These are phyloP conservation scores for Scalopus aquaticus DNA, from an alignment of 2,113 vertebrate genomes.

Conservation along the genomic window DNA sequence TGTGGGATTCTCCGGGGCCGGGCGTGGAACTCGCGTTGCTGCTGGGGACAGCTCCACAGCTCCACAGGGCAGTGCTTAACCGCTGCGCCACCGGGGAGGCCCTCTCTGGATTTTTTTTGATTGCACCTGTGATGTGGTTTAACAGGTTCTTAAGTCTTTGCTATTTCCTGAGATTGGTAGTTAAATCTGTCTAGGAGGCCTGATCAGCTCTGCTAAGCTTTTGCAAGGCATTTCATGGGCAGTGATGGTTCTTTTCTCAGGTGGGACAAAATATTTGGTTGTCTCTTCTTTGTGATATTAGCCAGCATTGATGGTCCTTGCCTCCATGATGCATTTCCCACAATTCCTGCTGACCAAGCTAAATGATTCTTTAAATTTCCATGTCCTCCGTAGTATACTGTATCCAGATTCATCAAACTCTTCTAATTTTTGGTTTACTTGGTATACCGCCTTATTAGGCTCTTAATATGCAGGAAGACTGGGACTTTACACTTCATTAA, in stretches of 20 bases:
- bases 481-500: background rate
- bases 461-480: background rate
- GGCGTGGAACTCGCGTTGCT: too few relatives aligned
- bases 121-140: background rate
- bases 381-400: background rate
- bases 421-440: constrained; percentile 6
- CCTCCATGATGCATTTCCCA: background rate
- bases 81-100: too few relatives aligned
- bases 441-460: background rate
- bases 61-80: too few relatives aligned
- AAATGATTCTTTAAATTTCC: background rate
- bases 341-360: background rate
- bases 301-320: background rate
- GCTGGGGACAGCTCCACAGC: too few relatives aligned
- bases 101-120: background rate
- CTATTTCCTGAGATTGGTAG: background rate
- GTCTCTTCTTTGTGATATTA: background rate
- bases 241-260: background rate
- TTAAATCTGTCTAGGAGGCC: background rate
- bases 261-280: background rate
- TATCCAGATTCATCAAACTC: background rate
- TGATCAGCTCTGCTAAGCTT: background rate
- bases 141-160: background rate
- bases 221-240: background rate
- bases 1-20: too few relatives aligned